Base-by-base conservation (phyloP, 1,140 invertebrate species). In the Pogonus chalceus region DNA sequence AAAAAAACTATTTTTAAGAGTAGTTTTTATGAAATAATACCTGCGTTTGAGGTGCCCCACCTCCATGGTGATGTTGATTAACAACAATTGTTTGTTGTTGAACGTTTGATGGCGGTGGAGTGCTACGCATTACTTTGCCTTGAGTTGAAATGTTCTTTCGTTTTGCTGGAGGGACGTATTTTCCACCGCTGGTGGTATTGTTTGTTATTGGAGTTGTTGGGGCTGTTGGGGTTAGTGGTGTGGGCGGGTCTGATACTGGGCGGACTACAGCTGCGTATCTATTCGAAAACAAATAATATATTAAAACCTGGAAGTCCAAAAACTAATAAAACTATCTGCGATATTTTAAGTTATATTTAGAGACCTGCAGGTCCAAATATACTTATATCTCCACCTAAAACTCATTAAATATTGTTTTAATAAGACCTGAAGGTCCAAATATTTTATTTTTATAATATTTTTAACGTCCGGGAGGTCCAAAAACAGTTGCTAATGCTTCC, bases 81-180 rank as follows among this genome's bases (percentile, higher is more conserved):
- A 23, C 24, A 21, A 51, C 31, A 12, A 59, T 53, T 55, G 14
- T 49, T 52, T 14, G 20, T 26, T 53, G 22, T 26, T 21, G 23
- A n/a, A 21, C 12, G 23, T n/a, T 51, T 39, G 9, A 12, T 53
- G 62, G 75, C 2, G 78, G 72, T 20, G 80, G 76, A 3, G 75
- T 78, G 20, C 76, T 73, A 49, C 79, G 70, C 58, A 78, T 73
- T 16, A 79, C 49, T 64, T 82, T 79, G 23, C 75, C 72, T 50
- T 69, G 64, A 49, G 64, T 63, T 65, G 79, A 80, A 51, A 75
- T 71, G 58, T 79, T 83, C 74, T 85, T 86, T 66, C 85, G 76
- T 66, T 85, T 85, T 47, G 83, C 81, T 2, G 86, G 86, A 46
- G 84, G 85, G 35, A 89, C 79, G 70, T 89, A 89, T 71, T 88